Percentiles rank a stretch among this genome's conserved stretches.
phyloP scores from a whole-genome alignment of 2,113 vertebrate species.

The Steatornis caripensis region DNA sequence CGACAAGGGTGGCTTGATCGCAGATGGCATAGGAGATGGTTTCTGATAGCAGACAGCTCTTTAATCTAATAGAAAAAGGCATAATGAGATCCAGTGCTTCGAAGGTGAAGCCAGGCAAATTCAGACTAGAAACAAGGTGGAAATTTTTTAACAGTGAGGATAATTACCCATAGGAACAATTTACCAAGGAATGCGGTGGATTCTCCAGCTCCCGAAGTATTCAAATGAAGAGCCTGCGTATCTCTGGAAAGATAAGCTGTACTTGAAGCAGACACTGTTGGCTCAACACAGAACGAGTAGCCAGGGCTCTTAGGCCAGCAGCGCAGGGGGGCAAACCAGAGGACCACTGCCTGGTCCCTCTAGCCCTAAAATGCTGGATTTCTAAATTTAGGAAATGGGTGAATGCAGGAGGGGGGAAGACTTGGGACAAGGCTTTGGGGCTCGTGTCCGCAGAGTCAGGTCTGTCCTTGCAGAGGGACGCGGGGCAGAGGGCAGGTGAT shows the following conservation, averaged over 20 bases:
- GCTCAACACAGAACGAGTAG: not conserved
- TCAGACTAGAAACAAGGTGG: conserved; percentile 38
- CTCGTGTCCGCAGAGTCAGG: fast-evolving
- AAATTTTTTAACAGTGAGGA: conserved; percentile 9
- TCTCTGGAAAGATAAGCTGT: not conserved
- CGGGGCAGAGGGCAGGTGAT: not conserved
- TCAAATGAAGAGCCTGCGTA: conserved; percentile 19
- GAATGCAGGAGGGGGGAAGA: not conserved
- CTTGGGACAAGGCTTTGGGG: not conserved
- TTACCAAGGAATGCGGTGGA: conserved; percentile 32
- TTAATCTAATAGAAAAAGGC: not conserved
- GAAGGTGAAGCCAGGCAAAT: conserved; percentile 38
- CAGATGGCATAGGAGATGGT: not conserved
- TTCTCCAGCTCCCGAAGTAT: conserved; percentile 29
- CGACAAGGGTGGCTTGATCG: fast-evolving
- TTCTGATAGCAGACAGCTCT: conserved; percentile 10
- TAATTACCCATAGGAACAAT: conserved; percentile 50
- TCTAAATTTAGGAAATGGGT: not conserved
- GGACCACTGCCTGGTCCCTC: not conserved
- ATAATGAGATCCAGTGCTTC: conserved; percentile 9
- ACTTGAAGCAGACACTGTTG: not conserved
- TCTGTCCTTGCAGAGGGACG: not conserved
- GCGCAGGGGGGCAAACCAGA: not conserved
- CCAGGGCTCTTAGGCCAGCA: not conserved
- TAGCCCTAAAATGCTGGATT: not conserved